Base-by-base conservation (phyloP, 2,113 vertebrate genomes). In the Mormoops blainvillei region DNA sequence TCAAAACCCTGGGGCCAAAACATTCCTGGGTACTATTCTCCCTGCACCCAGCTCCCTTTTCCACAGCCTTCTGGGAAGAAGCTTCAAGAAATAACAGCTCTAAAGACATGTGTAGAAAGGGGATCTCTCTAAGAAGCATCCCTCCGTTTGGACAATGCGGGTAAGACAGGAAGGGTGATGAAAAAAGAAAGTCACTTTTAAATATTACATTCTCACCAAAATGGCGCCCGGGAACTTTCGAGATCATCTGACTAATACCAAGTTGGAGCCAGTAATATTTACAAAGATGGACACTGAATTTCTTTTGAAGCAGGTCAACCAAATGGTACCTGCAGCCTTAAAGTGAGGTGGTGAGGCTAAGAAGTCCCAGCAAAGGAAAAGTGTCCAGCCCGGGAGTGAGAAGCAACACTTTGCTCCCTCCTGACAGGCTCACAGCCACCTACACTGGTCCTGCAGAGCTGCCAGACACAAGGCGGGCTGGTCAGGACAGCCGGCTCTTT, bases 141-240 rank as follows among this genome's bases (percentile, higher is more conserved):
- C 28, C 31, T 71, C 67, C 81, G 13, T 33, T 65, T 52, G 56
- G 19, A 54, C 41, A 56, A 4, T 26, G 13, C 9, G 7, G 65
- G 1, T 56, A 70, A 94, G 38, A 70, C 26, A 89, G 31, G 14
- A 76, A 85, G 86, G 12, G 26, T 19, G 7, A 33, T 56, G 67
- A 63, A 61, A 91, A 36, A 52, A 83, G 12, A 76, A 71, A 5
- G 10, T 61, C 28, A 2, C 45, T 61, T 2, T 63, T 61, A 19
- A 82, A 82, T 20, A 61, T 22, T 63, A 43, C 38, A 71, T 67
- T 80, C 50, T 85, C 28, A 78, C 33, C 68, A 92, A 95, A 97
- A 86, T 65, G 63, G 52, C 14, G 68, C 36, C 41, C 33, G 54
- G 65, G n/a, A 78, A 91, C 38, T 95, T 96, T 61, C 24, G 22